Conservation (phyloP, 2,113 vertebrate genomes). For the Eptatretus burgeri region DNA sequence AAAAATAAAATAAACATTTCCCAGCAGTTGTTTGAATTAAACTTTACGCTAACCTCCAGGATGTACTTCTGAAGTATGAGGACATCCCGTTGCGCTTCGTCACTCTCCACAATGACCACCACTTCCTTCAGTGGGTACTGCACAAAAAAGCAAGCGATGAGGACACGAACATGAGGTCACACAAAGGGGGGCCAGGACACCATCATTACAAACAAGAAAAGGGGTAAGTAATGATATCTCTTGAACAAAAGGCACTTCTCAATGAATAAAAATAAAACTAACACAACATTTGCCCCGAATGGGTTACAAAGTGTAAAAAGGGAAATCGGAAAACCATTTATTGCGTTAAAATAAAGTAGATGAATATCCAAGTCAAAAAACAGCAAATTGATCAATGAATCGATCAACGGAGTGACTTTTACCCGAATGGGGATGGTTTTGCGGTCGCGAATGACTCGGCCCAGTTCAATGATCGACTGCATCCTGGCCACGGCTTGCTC, state of each 20-base stretch:
- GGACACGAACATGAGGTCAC: background rate
- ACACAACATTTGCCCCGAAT: background rate
- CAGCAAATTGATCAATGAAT: background rate
- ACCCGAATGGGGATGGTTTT: constrained; percentile 87
- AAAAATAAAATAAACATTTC: background rate
- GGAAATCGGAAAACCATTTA: background rate
- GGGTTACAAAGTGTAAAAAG: background rate
- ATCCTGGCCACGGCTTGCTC: constrained; percentile 59
- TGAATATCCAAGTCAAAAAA: background rate
- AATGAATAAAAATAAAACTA: background rate
- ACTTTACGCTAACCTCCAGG: constrained; percentile 37
- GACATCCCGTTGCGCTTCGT: constrained; percentile 46
- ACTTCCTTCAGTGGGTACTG: constrained; percentile 91
- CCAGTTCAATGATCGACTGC: constrained; percentile 92
- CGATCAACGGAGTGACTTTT: constrained; percentile 7
- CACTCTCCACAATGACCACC: constrained; percentile 68
- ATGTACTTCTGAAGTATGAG: constrained; percentile 66
- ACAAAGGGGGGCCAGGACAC: background rate
- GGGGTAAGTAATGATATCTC: no score
- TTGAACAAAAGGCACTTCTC: constrained; percentile 4
- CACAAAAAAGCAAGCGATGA: background rate
- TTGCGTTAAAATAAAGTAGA: background rate
- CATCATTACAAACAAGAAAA: no score
- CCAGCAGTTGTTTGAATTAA: background rate
- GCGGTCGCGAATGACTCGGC: constrained; percentile 74